Evolutionary conservation across 2,888 invertebrate genomes (phyloP).

Genomic region (Hypomecis punctinalis): DNA sequence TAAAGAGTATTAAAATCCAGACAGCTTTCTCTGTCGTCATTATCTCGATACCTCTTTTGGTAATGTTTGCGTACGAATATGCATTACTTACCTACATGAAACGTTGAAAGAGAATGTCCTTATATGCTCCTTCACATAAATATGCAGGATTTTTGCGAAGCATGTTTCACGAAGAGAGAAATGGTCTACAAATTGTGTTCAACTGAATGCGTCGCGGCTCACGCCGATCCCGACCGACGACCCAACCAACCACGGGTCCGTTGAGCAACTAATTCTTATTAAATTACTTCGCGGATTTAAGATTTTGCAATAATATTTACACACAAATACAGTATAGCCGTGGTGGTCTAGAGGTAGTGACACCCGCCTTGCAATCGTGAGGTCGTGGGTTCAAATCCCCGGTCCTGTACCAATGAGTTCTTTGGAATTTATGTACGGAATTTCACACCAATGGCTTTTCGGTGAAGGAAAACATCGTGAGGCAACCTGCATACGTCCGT

Average conservation of each 20-base stretch:
- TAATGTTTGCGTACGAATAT: not conserved
- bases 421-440: no score
- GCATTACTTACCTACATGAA: not conserved
- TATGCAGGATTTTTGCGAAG: slow-evolving; percentile 68
- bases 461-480: no score
- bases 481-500: no score
- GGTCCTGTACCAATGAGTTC: no score
- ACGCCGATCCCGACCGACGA: slow-evolving; percentile 41
- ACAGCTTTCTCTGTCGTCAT: slow-evolving; percentile 5
- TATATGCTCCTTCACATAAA: slow-evolving; percentile 60
- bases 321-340: slow-evolving; percentile 3
- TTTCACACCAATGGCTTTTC: no score
- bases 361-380: no score
- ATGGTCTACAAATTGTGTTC: slow-evolving; percentile 77
- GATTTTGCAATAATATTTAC: slow-evolving; percentile 24
- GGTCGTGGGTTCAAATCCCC: no score
- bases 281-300: slow-evolving; percentile 25
- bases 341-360: no score
- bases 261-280: slow-evolving; percentile 45
- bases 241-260: slow-evolving; percentile 26
- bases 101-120: slow-evolving; percentile 50
- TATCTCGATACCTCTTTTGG: not conserved
- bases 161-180: slow-evolving; percentile 62
- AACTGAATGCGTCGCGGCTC: slow-evolving; percentile 59
- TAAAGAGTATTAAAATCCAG: slow-evolving; percentile 10